Percentiles rank a stretch among this genome's conserved stretches.
phyloP scores from a whole-genome alignment of 2,888 invertebrate species.

The Eristalis arbustorum region DNA sequence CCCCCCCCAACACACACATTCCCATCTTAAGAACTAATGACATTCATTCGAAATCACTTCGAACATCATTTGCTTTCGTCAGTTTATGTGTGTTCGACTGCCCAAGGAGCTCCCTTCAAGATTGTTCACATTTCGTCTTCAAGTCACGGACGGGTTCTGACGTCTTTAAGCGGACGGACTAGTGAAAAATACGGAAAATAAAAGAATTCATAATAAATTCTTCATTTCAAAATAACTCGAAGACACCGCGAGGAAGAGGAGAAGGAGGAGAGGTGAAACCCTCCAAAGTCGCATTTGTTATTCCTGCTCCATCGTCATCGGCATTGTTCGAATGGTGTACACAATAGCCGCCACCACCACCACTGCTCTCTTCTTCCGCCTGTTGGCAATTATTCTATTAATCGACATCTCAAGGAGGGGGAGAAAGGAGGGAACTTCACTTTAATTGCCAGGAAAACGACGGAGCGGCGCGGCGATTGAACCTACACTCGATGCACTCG shows the following conservation, averaged over 20 bases:
- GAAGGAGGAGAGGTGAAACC: not conserved
- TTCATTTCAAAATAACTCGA: conserved; percentile 68
- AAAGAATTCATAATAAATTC: conserved; percentile 55
- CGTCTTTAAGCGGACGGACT: conserved; percentile 13
- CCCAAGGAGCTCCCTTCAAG: conserved; percentile 5
- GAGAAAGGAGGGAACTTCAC: conserved; percentile 14
- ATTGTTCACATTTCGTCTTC: conserved; percentile 53
- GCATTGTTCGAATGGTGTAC: conserved; percentile 54
- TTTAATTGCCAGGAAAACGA: conserved; percentile 52
- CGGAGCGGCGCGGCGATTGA: no score
- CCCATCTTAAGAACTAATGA: conserved; percentile 41
- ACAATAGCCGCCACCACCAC: conserved; percentile 11
- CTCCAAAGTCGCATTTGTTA: conserved; percentile 7
- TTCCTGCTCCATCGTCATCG: conserved; percentile 61
- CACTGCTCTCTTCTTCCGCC: conserved; percentile 39
- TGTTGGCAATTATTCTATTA: conserved; percentile 65
- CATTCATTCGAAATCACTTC: conserved; percentile 56
- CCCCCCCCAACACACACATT: not conserved
- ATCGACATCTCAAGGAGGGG: conserved; percentile 51
- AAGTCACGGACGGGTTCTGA: conserved; percentile 57
- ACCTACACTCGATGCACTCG: conserved; percentile 39
- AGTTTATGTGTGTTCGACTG: conserved; percentile 40
- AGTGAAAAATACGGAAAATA: not conserved
- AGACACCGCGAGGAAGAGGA: not conserved
- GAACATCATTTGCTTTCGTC: conserved; percentile 57